Evolutionary conservation across 2,888 invertebrate genomes (phyloP).

Genomic region (Philhelius pedissequus): DNA sequence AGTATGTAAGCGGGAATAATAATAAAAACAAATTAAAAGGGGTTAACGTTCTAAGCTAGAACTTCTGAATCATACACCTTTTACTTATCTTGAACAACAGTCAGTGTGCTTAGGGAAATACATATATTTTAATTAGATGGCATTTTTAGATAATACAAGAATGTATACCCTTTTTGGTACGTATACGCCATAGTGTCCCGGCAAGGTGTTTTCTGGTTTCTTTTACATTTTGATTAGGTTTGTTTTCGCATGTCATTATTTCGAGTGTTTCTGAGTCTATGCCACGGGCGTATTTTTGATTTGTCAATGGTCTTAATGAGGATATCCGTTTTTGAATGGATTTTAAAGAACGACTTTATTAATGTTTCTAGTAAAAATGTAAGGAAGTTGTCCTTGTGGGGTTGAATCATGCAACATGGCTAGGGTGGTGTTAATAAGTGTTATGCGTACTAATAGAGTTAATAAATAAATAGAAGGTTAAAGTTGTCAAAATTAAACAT

Average conservation of each 20-base stretch:
- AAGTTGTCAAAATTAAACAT: too few relatives aligned
- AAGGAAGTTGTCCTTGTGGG: too few relatives aligned
- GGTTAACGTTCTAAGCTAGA: not conserved
- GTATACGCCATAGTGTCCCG: slow-evolving; percentile 11
- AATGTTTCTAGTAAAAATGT: too few relatives aligned
- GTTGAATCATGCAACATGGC: too few relatives aligned
- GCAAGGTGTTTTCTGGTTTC: not conserved
- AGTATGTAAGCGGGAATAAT: slow-evolving; percentile 2
- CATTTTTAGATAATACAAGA: not conserved
- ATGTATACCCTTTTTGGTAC: not conserved
- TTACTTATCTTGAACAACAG: not conserved
- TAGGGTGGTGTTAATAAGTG: too few relatives aligned
- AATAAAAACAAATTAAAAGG: slow-evolving; percentile 3
- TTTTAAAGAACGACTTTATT: not conserved
- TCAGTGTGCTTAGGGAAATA: not conserved
- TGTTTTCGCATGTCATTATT: not conserved
- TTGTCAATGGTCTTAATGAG: not conserved
- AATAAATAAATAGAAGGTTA: too few relatives aligned
- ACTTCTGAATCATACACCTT: not conserved
- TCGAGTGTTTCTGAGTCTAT: not conserved
- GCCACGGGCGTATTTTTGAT: not conserved
- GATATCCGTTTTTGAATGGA: not conserved
- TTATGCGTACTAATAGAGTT: too few relatives aligned
- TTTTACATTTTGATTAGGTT: not conserved
- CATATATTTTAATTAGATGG: slow-evolving; percentile 20